A percentile compares a stretch with the other conserved stretches of the same genome.
These are phyloP conservation scores for Spermophilus dauricus DNA, from an alignment of 2,113 vertebrate species.

Conservation along the genomic window DNA sequence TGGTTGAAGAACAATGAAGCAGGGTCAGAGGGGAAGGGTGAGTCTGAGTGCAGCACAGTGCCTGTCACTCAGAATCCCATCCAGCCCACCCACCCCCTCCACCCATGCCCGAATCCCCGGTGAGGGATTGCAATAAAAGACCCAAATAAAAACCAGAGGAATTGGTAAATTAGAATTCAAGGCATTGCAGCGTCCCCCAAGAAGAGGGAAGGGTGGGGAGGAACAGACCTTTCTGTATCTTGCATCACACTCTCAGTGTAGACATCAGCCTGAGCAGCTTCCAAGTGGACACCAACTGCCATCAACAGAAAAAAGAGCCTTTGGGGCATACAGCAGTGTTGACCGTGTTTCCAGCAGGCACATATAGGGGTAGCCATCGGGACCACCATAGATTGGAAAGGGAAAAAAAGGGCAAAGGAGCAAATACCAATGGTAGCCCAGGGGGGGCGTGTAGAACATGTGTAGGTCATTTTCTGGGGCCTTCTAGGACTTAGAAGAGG, in stretches of 20 bases:
- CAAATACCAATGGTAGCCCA: neutral
- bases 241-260: neutral
- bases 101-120: neutral
- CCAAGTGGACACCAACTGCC: neutral
- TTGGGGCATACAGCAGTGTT: fast-evolving
- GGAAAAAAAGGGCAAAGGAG: neutral
- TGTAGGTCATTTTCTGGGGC: neutral
- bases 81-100: neutral
- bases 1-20: constrained; percentile 50
- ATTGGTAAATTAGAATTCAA: constrained; percentile 50
- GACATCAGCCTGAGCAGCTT: neutral
- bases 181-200: neutral
- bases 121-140: neutral
- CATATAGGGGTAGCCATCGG: neutral
- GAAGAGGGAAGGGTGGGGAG: neutral
- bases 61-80: constrained; percentile 47
- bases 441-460: neutral
- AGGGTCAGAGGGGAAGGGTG: constrained; percentile 78
- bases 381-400: neutral
- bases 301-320: neutral
- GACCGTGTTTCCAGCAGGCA: neutral
- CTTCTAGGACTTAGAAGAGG: neutral
- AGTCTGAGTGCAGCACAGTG: constrained; percentile 35
- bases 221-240: neutral
- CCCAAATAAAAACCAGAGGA: neutral